Percentiles rank a stretch among this genome's conserved stretches.
phyloP scores from a whole-genome alignment of 2,888 invertebrate species.

The Dioctria rufipes region DNA sequence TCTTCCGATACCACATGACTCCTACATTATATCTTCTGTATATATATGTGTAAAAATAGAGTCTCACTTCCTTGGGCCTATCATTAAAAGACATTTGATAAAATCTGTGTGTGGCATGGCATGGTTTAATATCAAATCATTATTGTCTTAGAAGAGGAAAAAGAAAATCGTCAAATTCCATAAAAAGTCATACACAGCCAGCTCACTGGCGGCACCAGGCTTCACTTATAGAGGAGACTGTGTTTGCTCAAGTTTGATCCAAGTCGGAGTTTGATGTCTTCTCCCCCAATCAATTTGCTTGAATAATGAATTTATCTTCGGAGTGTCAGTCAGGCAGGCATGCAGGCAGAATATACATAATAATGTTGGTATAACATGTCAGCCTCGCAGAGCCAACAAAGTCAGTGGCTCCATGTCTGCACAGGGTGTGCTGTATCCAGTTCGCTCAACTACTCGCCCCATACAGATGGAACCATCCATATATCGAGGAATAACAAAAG shows the following conservation, averaged over 20 bases:
- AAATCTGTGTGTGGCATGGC: not conserved
- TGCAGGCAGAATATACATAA: not conserved
- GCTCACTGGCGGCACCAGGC: conserved; percentile 22
- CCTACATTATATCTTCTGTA: no score
- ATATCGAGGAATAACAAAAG: no score
- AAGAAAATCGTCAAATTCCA: conserved; percentile 29
- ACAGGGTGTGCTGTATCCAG: not conserved
- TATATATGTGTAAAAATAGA: no score
- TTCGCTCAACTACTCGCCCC: not conserved
- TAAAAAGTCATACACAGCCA: conserved; percentile 13
- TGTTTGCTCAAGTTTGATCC: conserved; percentile 46
- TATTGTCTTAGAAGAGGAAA: not conserved
- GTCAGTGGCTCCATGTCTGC: not conserved
- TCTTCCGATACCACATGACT: no score
- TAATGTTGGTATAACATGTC: no score
- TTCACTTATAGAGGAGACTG: conserved; percentile 16
- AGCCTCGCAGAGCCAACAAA: not conserved
- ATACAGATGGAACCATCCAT: no score
- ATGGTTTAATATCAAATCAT: not conserved
- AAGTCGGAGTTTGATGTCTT: conserved; percentile 40
- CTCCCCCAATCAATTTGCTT: conserved; percentile 49
- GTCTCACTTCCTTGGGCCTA: no score
- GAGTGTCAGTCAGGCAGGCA: conserved; percentile 30
- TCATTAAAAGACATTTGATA: not conserved
- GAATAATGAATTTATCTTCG: conserved; percentile 50